Conservation (phyloP, 1,140 invertebrate genomes). For the Nylanderia fulva region DNA sequence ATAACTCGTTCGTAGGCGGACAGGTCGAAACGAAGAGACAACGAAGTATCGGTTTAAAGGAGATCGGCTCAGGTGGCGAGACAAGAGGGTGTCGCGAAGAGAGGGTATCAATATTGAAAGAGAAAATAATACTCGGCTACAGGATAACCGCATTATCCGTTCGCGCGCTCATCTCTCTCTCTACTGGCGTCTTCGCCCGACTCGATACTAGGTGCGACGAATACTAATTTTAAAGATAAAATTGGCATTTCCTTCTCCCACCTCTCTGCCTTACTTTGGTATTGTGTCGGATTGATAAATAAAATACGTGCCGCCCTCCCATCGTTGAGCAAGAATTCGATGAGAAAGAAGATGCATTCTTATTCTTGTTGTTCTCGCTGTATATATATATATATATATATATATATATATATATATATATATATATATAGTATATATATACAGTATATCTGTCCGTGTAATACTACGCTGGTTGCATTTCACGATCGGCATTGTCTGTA, state of each 20-base stretch:
- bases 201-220: slow-evolving; percentile 51
- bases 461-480: slow-evolving; percentile 64
- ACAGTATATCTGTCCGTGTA: slow-evolving; percentile 30
- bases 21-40: slow-evolving; percentile 39
- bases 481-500: slow-evolving; percentile 52
- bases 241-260: slow-evolving; percentile 18
- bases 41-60: slow-evolving; percentile 45
- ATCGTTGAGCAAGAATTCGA: neutral
- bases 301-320: slow-evolving; percentile 64
- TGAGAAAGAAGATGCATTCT: slow-evolving; percentile 19
- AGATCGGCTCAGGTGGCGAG: slow-evolving; percentile 47
- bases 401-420: neutral
- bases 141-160: slow-evolving; percentile 78
- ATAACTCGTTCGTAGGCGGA: slow-evolving; percentile 48
- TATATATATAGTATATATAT: neutral
- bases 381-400: neutral
- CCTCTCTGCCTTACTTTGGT: neutral
- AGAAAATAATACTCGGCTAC: slow-evolving; percentile 76
- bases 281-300: slow-evolving; percentile 71
- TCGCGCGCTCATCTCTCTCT: slow-evolving; percentile 47
- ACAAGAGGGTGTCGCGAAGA: slow-evolving; percentile 43
- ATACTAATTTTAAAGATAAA: slow-evolving; percentile 79
- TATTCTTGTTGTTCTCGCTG: slow-evolving; percentile 4
- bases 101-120: slow-evolving; percentile 77
- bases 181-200: neutral